Evolutionary conservation across 2,888 invertebrate species (phyloP).

Genomic region (Bombylius major): DNA sequence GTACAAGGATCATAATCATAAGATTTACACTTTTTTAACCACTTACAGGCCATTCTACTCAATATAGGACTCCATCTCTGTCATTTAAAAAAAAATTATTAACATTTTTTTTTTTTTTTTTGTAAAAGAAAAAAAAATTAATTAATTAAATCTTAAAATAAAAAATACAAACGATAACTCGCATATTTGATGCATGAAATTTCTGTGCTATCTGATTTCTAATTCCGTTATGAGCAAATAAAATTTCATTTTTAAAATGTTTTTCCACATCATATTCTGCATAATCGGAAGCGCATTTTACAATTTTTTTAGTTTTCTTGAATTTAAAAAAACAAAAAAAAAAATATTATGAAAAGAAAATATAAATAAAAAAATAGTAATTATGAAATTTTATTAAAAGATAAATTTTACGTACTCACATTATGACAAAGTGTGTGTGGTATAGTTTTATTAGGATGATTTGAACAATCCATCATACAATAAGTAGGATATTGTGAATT

Average conservation of each 20-base stretch:
- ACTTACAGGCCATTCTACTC: slow-evolving; percentile 11
- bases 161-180: background rate
- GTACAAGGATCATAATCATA: slow-evolving; percentile 13
- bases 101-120: too few relatives aligned
- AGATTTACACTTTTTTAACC: slow-evolving; percentile 6
- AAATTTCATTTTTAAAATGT: background rate
- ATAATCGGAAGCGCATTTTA: background rate
- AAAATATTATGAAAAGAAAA: too few relatives aligned
- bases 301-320: too few relatives aligned
- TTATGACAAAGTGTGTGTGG: too few relatives aligned
- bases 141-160: background rate
- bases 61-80: slow-evolving; percentile 15
- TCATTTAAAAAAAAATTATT: background rate
- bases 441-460: too few relatives aligned
- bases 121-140: too few relatives aligned
- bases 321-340: too few relatives aligned
- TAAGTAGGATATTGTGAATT: too few relatives aligned
- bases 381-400: too few relatives aligned
- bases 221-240: slow-evolving; percentile 12
- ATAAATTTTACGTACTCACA: too few relatives aligned
- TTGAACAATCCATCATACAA: too few relatives aligned
- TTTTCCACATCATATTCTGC: background rate
- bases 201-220: slow-evolving; percentile 6
- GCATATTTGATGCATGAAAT: slow-evolving; percentile 3
- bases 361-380: too few relatives aligned